These are phyloP conservation scores for Heliconius hewitsoni DNA, from an alignment of 1,140 invertebrate species.

Conservation along the genomic window DNA sequence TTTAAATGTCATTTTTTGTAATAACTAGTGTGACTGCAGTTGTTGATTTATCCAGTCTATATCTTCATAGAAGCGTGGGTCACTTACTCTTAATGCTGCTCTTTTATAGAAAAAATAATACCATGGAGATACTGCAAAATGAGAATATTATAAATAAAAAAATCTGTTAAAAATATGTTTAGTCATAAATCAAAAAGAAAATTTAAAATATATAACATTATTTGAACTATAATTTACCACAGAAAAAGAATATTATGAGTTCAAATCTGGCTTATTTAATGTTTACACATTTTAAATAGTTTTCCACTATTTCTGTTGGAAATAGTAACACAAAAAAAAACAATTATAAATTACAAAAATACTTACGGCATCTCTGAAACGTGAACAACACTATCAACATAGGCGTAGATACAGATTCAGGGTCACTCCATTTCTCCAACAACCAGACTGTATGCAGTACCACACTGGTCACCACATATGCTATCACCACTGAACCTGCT, in stretches of 20 bases:
- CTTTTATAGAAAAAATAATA: conserved; percentile 90
- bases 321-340: too few relatives aligned
- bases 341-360: conserved; percentile 20
- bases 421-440: conserved; percentile 80
- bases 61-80: conserved; percentile 88
- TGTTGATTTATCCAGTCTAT: conserved; percentile 86
- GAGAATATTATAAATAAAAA: not conserved
- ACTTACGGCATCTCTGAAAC: conserved; percentile 84
- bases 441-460: conserved; percentile 83
- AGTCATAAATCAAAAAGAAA: too few relatives aligned
- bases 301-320: too few relatives aligned
- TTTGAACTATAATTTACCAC: too few relatives aligned
- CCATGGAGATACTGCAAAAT: conserved; percentile 84
- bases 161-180: not conserved
- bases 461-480: conserved; percentile 83
- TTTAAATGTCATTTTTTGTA: not conserved
- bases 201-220: too few relatives aligned
- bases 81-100: conserved; percentile 85
- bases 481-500: conserved; percentile 80
- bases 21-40: conserved; percentile 42
- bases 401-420: conserved; percentile 80
- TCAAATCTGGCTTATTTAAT: too few relatives aligned
- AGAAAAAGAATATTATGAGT: too few relatives aligned
- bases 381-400: conserved; percentile 83
- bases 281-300: too few relatives aligned